Conservation (phyloP, 2,888 invertebrate genomes). For the Drosophila kuntzei region DNA sequence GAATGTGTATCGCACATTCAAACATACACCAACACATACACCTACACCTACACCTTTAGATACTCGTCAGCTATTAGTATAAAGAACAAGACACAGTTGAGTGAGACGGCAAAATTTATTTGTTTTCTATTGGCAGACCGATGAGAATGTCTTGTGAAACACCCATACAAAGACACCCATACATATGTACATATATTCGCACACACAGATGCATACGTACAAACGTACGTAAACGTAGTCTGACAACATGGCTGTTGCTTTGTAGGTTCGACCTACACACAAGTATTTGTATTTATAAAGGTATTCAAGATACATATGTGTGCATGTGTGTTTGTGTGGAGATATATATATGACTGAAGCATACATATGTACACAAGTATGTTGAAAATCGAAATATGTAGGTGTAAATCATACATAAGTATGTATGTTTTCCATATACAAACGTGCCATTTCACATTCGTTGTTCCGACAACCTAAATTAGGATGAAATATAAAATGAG, state of each 20-base stretch:
- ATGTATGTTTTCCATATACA: not conserved
- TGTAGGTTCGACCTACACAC: slow-evolving; percentile 8
- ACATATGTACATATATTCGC: not conserved
- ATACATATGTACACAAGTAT: not conserved
- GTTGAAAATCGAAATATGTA: not conserved
- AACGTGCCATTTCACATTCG: not conserved
- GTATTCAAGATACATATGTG: not conserved
- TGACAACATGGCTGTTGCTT: slow-evolving; percentile 16
- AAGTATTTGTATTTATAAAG: not conserved
- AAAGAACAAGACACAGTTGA: slow-evolving; percentile 36
- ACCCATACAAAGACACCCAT: not conserved
- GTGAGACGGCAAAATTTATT: slow-evolving; percentile 37
- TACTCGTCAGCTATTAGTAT: not conserved
- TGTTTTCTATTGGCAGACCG: slow-evolving; percentile 44
- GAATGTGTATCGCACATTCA: not conserved
- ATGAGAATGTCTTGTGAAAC: slow-evolving; percentile 29
- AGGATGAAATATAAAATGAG: not conserved
- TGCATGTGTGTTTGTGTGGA: not conserved
- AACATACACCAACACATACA: too few species aligned
- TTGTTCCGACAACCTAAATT: not conserved
- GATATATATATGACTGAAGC: not conserved
- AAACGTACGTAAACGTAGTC: not conserved
- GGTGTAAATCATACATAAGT: not conserved
- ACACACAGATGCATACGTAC: not conserved
- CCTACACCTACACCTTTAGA: not conserved